Evolutionary conservation across 2,113 vertebrate genomes (phyloP), one percentile per base, ranked within the genome.

Genomic region (human): DNA sequence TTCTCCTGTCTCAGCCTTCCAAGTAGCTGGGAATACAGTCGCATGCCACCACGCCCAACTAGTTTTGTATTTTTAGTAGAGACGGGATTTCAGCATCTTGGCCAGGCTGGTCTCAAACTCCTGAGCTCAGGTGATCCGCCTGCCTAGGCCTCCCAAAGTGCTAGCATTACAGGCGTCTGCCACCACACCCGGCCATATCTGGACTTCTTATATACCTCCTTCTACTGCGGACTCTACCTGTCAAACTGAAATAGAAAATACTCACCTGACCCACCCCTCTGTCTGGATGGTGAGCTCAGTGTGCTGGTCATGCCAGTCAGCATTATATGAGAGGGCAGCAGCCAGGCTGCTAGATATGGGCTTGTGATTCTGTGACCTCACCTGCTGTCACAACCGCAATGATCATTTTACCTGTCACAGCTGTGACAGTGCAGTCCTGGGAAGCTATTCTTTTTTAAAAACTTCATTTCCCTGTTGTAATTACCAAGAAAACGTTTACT

Each of bases 171-270:
- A 30, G 27, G 11, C 12, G 0, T 64, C 11, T 13, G 27, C 61
- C 6, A 30, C 12, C 12, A 14, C 2, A 0, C 61, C 27, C 0
- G 0, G 27, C 61, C 61, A 64, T 25, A 32, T 8, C 17, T 5
- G 16, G 27, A 27, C 52, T 76, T 20, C 40, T 70, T 2, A 18
- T 30, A 76, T 45, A 43, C 25, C 38, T 35, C 70, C 30, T 40
- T 75, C 0, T 18, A 32, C 57, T 75, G 6, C 27, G 43, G 70
- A 75, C 17, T 22, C 38, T 75, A 17, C 50, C n/a, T 59, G 43
- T n/a, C 6, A 23, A 43, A 45, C 40, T 35, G 52, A 75, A 32
- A 45, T 27, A 89, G 3, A 45, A 59, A 75, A 59, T 16, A 70
- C 66, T n/a, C 66, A 50, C 20, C 4, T 45, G 18, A 32, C 10